A percentile compares a stretch with the other conserved stretches of the same genome.
phyloP scores from a whole-genome alignment of 2,113 vertebrate species.

The Hyperopisus bebe region DNA sequence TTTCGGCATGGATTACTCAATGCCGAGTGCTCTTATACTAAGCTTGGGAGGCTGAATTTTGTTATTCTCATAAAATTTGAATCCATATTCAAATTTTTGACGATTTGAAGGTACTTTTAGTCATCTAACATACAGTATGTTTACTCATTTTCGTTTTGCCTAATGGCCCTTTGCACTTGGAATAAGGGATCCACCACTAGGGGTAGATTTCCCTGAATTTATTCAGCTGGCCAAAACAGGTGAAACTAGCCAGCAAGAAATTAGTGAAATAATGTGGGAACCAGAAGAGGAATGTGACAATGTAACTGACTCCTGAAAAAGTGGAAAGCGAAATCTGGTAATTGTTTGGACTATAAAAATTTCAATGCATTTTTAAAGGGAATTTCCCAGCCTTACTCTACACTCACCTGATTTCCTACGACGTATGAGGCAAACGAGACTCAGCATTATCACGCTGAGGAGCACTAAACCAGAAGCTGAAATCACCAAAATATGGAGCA shows the following conservation, averaged over 20 bases:
- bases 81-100: not conserved
- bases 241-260: not conserved
- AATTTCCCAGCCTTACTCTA: not conserved
- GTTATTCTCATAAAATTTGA: not conserved
- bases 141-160: not conserved
- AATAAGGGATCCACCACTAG: not conserved
- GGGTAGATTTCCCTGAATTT: not conserved
- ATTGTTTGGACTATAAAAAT: not conserved
- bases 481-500: not conserved
- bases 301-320: not conserved
- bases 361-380: not conserved
- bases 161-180: not conserved
- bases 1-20: not conserved
- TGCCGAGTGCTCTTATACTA: not conserved
- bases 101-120: not conserved
- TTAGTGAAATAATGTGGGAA: not conserved
- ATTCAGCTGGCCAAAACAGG: not conserved
- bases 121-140: not conserved
- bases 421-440: not conserved
- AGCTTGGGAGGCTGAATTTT: not conserved
- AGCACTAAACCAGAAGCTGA: not conserved
- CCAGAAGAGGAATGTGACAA: not conserved
- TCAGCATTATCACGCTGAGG: not conserved
- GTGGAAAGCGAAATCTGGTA: not conserved
- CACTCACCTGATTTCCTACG: not conserved